These are phyloP conservation scores for Hemithea aestivaria DNA, from an alignment of 2,888 invertebrate genomes.

Conservation along the genomic window DNA sequence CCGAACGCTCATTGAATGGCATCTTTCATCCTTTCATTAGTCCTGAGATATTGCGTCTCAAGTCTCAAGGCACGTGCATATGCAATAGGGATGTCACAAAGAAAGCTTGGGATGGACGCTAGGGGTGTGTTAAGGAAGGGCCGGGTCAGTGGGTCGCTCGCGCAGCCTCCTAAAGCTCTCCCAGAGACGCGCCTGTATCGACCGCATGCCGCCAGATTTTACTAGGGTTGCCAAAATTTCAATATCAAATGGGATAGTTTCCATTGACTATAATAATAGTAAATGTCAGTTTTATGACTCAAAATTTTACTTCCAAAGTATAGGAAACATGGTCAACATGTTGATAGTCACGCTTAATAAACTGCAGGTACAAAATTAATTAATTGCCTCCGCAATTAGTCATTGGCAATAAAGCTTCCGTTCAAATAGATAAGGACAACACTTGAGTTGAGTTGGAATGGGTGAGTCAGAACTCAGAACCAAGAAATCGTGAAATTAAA, in stretches of 20 bases:
- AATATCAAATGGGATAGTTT: neutral
- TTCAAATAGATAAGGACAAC: no score
- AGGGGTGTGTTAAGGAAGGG: constrained; percentile 47
- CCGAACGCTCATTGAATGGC: constrained; percentile 41
- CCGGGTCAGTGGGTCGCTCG: constrained; percentile 83
- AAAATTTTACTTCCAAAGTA: no score
- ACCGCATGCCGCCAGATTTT: constrained; percentile 59
- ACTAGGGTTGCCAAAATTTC: constrained; percentile 53
- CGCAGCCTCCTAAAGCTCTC: constrained; percentile 75
- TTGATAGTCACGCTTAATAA: no score
- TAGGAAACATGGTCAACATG: no score
- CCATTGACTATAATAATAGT: neutral
- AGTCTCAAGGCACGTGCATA: constrained; percentile 37
- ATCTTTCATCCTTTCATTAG: constrained; percentile 38
- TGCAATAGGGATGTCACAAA: constrained; percentile 50
- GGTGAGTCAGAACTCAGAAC: no score
- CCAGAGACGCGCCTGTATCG: constrained; percentile 75
- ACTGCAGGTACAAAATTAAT: no score
- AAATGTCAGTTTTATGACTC: no score
- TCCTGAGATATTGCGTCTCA: constrained; percentile 32
- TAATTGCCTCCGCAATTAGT: no score
- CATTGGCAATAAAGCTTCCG: no score
- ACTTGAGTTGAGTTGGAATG: no score
- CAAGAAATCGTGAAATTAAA: no score
- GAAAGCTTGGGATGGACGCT: constrained; percentile 30